phyloP scores from a whole-genome alignment of 2,888 invertebrate genomes.

The Gibbula magus region DNA sequence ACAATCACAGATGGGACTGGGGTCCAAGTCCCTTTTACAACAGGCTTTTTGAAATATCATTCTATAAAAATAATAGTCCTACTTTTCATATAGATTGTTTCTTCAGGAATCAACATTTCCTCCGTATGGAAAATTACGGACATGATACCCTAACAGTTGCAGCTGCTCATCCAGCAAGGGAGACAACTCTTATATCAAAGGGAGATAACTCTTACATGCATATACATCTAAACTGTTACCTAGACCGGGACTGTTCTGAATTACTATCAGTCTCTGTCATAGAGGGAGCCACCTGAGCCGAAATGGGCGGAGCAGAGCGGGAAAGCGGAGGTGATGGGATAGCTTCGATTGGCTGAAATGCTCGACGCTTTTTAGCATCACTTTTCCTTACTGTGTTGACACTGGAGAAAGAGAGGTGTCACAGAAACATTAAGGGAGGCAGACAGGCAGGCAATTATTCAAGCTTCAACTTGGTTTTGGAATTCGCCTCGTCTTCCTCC shows the following conservation, averaged over 20 bases:
- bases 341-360: conserved; percentile 48
- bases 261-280: conserved; percentile 14
- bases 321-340: conserved; percentile 24
- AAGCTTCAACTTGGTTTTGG: neutral
- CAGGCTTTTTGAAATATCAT: too few relatives aligned
- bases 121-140: too few relatives aligned
- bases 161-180: too few relatives aligned
- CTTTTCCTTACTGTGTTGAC: conserved; percentile 72
- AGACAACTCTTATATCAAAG: too few relatives aligned
- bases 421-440: neutral
- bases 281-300: conserved; percentile 37
- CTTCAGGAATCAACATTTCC: too few relatives aligned
- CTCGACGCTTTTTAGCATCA: conserved; percentile 64
- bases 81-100: too few relatives aligned
- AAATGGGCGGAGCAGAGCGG: conserved; percentile 40
- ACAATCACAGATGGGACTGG: too few relatives aligned
- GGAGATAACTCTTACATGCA: neutral
- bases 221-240: conserved; percentile 18
- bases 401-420: conserved; percentile 44
- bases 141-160: too few relatives aligned
- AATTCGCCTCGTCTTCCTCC: neutral
- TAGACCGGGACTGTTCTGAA: conserved; percentile 16
- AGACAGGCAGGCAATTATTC: neutral
- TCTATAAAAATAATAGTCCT: too few relatives aligned
- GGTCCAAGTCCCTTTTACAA: too few relatives aligned